A percentile compares a stretch with the other conserved stretches of the same genome.
Conservation (phyloP, 2,797 vertebrate species). For the Hippoglossus hippoglossus region DNA sequence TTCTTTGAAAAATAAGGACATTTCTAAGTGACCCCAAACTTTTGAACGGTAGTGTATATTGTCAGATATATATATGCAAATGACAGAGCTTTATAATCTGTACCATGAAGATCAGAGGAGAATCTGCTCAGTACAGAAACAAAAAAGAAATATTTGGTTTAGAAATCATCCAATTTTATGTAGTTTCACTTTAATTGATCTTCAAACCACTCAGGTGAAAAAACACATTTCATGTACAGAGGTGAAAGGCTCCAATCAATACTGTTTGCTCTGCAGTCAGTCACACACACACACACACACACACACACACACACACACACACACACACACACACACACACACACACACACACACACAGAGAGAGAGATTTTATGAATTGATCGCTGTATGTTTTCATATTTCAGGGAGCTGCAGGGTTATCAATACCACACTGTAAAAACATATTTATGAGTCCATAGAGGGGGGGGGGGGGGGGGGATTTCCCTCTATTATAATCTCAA, state of each 20-base stretch:
- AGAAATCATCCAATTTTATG: too few relatives aligned
- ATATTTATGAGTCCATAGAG: slow-evolving; percentile 12
- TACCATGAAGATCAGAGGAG: too few relatives aligned
- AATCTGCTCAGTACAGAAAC: too few relatives aligned
- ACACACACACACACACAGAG: not conserved
- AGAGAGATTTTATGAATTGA: slow-evolving; percentile 32
- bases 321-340: too few relatives aligned
- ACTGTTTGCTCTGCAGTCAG: slow-evolving; percentile 46
- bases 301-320: slow-evolving; percentile 14
- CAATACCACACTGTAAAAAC: slow-evolving; percentile 8
- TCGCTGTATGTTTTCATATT: slow-evolving; percentile 28
- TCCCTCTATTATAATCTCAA: slow-evolving; percentile 4
- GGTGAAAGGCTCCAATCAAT: slow-evolving; percentile 59
- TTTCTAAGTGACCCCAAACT: too few relatives aligned
- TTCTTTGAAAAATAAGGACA: too few relatives aligned
- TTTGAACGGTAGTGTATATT: too few relatives aligned
- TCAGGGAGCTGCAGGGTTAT: slow-evolving; percentile 4
- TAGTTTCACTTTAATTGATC: not conserved
- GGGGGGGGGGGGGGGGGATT: not conserved
- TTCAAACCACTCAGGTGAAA: not conserved
- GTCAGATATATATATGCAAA: too few relatives aligned
- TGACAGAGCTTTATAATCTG: too few relatives aligned
- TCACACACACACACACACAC: not conserved
- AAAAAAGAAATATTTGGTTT: too few relatives aligned
- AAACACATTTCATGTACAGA: slow-evolving; percentile 8